These are phyloP conservation scores for Esperia sulphurella DNA, from an alignment of 2,888 invertebrate genomes.

Conservation along the genomic window DNA sequence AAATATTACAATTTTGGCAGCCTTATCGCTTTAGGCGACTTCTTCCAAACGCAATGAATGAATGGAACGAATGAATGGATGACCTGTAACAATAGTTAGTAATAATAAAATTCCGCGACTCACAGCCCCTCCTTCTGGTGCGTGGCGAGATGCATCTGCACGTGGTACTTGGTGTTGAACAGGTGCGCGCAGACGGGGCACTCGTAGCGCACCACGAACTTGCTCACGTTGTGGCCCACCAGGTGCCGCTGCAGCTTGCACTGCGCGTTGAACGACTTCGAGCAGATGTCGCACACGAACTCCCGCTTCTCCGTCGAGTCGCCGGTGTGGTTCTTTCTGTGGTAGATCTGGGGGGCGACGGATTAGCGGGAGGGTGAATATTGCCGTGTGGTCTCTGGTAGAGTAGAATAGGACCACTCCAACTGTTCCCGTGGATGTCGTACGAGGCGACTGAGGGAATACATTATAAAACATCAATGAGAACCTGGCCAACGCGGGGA, in stretches of 20 bases:
- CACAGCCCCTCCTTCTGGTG: conserved; percentile 61
- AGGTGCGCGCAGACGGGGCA: conserved; percentile 72
- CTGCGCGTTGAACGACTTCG: conserved; percentile 51
- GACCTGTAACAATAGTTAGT: no score
- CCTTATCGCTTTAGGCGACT: no score
- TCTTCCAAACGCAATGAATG: not conserved
- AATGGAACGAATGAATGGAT: no score
- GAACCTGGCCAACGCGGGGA: no score
- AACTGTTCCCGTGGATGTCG: no score
- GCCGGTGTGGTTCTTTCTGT: conserved; percentile 51
- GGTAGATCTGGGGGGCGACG: conserved; percentile 44
- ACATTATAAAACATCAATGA: no score
- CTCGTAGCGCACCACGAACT: conserved; percentile 57
- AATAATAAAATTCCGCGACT: conserved; percentile 18
- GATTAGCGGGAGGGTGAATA: not conserved
- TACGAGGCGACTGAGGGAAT: no score
- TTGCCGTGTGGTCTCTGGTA: no score
- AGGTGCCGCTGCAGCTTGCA: conserved; percentile 57
- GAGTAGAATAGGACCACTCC: no score
- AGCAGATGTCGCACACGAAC: conserved; percentile 56
- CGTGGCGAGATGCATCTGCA: conserved; percentile 59
- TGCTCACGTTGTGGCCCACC: conserved; percentile 38
- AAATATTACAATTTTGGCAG: no score
- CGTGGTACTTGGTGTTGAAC: conserved; percentile 67
- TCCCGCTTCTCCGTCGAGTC: conserved; percentile 23